Conservation (phyloP, 2,797 vertebrate species). For the Falco novaeseelandiae region DNA sequence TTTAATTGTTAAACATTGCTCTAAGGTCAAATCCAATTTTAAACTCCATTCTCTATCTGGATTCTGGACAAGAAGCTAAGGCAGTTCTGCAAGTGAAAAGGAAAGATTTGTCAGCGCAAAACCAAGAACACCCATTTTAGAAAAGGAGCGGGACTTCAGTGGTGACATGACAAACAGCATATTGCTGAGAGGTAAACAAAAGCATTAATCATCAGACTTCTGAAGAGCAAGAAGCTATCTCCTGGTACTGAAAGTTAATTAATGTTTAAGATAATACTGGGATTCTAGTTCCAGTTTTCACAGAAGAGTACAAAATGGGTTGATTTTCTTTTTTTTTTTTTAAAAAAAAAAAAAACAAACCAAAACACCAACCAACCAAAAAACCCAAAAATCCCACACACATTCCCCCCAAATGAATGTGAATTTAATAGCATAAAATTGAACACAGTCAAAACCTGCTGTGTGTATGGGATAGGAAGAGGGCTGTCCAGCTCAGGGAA, state of each 20-base stretch:
- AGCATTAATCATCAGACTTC: constrained; percentile 47
- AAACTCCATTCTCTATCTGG: not conserved
- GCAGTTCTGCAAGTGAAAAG: not conserved
- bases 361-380: not conserved
- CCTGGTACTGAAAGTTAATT: not conserved
- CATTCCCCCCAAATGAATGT: not conserved
- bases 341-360: not conserved
- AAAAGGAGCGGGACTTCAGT: not conserved
- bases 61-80: not conserved
- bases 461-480: not conserved
- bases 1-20: not conserved
- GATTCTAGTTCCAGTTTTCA: not conserved
- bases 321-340: too few relatives aligned
- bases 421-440: not conserved
- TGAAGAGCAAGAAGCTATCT: constrained; percentile 14
- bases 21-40: not conserved
- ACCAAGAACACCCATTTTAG: not conserved
- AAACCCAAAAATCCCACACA: not conserved
- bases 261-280: not conserved
- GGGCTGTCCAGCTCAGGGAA: not conserved
- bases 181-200: constrained; percentile 26
- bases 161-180: constrained; percentile 3
- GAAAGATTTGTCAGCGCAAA: not conserved
- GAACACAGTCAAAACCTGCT: not conserved
- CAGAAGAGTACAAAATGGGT: not conserved